These are phyloP conservation scores for Balearica regulorum DNA, from an alignment of 2,797 vertebrate genomes.

Conservation along the genomic window DNA sequence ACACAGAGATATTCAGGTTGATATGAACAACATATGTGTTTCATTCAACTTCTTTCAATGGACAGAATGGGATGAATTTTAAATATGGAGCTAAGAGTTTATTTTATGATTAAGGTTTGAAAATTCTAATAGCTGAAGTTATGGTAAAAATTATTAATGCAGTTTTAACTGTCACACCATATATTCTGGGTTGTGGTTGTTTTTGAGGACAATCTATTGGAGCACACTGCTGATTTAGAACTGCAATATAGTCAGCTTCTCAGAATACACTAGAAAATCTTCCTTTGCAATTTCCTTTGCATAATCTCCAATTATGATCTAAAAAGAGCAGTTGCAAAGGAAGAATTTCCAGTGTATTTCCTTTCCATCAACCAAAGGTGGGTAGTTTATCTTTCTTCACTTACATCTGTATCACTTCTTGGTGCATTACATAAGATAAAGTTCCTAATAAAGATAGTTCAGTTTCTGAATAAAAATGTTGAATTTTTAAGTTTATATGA, in stretches of 20 bases:
- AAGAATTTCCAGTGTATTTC: background rate
- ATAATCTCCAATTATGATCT: background rate
- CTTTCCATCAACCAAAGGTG: background rate
- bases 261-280: background rate
- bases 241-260: background rate
- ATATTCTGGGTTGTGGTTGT: background rate
- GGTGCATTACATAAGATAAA: background rate
- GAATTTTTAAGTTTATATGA: background rate
- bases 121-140: background rate
- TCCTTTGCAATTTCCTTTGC: background rate
- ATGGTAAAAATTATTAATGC: background rate
- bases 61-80: background rate
- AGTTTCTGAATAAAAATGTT: background rate
- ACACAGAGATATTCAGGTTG: background rate
- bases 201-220: background rate
- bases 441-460: background rate
- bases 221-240: background rate
- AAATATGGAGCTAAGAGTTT: background rate
- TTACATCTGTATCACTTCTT: background rate
- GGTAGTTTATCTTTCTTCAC: background rate
- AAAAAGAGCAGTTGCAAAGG: background rate
- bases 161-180: background rate
- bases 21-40: background rate
- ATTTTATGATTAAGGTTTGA: background rate
- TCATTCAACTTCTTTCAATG: background rate